Evolutionary conservation across 1,140 invertebrate species (phyloP).

Genomic region (Psix sp.): DNA sequence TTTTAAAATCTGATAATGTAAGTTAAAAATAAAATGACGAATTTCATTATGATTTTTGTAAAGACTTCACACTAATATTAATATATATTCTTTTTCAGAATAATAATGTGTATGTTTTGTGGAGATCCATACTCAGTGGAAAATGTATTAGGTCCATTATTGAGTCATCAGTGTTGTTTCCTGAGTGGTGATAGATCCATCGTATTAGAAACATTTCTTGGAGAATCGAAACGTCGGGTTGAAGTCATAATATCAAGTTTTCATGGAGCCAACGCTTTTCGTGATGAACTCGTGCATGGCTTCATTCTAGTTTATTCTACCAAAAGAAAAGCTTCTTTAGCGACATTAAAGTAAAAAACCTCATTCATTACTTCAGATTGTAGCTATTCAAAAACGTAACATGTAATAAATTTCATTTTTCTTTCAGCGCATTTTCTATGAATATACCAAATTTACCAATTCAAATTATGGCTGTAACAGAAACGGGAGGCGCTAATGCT

Average conservation of each 20-base stretch:
- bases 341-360: slow-evolving; percentile 89
- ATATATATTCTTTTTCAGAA: slow-evolving; percentile 76
- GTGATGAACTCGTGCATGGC: slow-evolving; percentile 95
- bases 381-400: slow-evolving; percentile 2
- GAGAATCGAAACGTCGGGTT: slow-evolving; percentile 91
- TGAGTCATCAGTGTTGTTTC: slow-evolving; percentile 92
- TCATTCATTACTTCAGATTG: slow-evolving; percentile 39
- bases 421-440: slow-evolving; percentile 91
- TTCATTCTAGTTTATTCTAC: slow-evolving; percentile 97
- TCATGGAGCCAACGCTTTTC: slow-evolving; percentile 94
- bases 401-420: slow-evolving; percentile 13
- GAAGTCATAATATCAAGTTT: slow-evolving; percentile 97
- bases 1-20: too few relatives aligned
- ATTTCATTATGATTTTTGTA: not conserved
- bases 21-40: not conserved
- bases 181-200: slow-evolving; percentile 91
- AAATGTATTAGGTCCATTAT: slow-evolving; percentile 90
- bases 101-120: slow-evolving; percentile 98
- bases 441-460: slow-evolving; percentile 96
- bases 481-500: slow-evolving; percentile 89
- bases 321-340: slow-evolving; percentile 94
- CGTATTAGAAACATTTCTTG: slow-evolving; percentile 93
- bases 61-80: not conserved
- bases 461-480: slow-evolving; percentile 95
- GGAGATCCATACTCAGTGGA: slow-evolving; percentile 95